Evolutionary conservation across 2,888 invertebrate species (phyloP), one percentile per base, ranked within the genome.

Genomic region (Eupithecia pulchellata): DNA sequence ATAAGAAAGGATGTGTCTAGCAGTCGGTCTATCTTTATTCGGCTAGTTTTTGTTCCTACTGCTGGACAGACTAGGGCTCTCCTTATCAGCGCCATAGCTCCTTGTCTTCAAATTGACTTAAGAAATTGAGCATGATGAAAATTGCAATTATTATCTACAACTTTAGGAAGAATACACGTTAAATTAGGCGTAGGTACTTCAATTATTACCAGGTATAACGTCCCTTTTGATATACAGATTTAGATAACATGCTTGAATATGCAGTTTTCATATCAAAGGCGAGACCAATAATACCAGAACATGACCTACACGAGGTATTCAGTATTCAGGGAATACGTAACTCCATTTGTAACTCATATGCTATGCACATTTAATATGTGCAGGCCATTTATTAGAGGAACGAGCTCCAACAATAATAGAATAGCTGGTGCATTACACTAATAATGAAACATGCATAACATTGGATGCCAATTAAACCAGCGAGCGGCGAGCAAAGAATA

Each of bases 341-440:
- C 42, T 52, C 52, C 64, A 68, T 68, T 68, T 71, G 61, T 71
- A 68, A 61, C 60, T 65, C 68, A 64, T 64, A 64, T 61, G 55
- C 14, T 61, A 60, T 60, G 39, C 52, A 60, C 52, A 61, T 71
- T 64, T 57, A 39, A 64, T 61, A 71, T 71, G 67, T 62, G 55
- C 42, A 55, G 42, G 64, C 62, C 61, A 68, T 67, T 67, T 64
- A 57, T 63, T 70, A 63, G 57, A 64, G 69, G 63, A 57, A 65
- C 57, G 30, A 29, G 36, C 29, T 62, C 36, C 42, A 64, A 30
- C 52, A 20, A 14, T 14, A 20, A 20, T 17, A 52, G 34, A 58
- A 64, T 32, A 63, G 20, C 66, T 64, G 47, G 63, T 30, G 4
- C 4, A 55, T 25, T 66, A 29, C 57, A 30, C 39, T 27, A 25